phyloP scores from a whole-genome alignment of 2,797 vertebrate species.

The Leptoclinus maculatus region DNA sequence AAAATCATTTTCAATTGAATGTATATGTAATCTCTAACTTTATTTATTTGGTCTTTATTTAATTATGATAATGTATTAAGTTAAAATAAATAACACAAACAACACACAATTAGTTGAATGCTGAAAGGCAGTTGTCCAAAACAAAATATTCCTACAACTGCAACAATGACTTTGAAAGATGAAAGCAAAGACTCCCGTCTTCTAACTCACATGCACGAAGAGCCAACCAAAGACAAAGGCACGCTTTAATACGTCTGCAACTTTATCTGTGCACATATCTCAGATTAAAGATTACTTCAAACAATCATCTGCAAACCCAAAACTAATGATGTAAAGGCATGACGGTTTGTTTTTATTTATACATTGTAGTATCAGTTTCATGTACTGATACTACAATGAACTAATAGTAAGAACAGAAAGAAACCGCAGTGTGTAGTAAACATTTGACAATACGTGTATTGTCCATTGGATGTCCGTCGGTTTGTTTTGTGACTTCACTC shows the following conservation, averaged over 20 bases:
- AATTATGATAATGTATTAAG: not conserved
- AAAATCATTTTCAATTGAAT: not conserved
- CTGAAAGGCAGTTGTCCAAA: not conserved
- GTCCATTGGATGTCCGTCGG: not conserved
- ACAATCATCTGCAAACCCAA: not conserved
- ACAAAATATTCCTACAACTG: not conserved
- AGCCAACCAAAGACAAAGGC: not conserved
- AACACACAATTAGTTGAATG: not conserved
- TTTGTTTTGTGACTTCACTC: not conserved
- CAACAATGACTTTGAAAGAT: not conserved
- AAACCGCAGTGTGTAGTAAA: not conserved
- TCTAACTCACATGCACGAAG: not conserved
- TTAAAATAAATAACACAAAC: not conserved
- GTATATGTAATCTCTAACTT: not conserved
- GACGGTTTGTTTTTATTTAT: not conserved
- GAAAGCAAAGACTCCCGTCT: not conserved
- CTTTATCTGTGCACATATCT: not conserved
- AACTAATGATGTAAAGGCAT: not conserved
- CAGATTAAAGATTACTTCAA: not conserved
- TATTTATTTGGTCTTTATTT: not conserved
- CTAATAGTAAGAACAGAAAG: not conserved
- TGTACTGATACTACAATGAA: not conserved
- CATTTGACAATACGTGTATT: not conserved
- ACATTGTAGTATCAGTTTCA: not conserved
- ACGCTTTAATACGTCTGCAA: not conserved